Percentiles rank a stretch among this genome's conserved stretches.
Evolutionary conservation across 2,888 invertebrate genomes (phyloP).

Genomic region (Didymodactylos carnosus): DNA sequence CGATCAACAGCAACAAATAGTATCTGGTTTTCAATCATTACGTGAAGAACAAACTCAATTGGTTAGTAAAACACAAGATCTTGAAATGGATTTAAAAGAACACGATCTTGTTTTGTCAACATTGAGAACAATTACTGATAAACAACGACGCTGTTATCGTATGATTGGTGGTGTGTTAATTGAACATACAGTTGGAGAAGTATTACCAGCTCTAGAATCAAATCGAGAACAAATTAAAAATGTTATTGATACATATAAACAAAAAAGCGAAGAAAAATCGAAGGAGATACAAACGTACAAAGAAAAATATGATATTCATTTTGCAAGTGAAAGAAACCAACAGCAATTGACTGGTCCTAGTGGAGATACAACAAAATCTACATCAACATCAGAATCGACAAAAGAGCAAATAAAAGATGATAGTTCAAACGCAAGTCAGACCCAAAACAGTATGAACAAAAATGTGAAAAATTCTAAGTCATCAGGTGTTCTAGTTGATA

Average conservation of each 20-base stretch:
- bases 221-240: slow-evolving; percentile 50
- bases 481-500: neutral
- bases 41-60: slow-evolving; percentile 66
- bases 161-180: slow-evolving; percentile 80
- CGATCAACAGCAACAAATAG: slow-evolving; percentile 49
- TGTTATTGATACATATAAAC: neutral
- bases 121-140: slow-evolving; percentile 55
- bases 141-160: slow-evolving; percentile 65
- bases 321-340: neutral
- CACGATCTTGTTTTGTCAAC: slow-evolving; percentile 93
- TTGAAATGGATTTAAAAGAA: slow-evolving; percentile 81
- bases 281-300: neutral
- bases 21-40: slow-evolving; percentile 64
- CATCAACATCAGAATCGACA: neutral
- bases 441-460: too few species aligned
- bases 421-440: too few species aligned
- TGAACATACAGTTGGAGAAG: slow-evolving; percentile 71
- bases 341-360: too few species aligned
- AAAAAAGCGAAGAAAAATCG: neutral
- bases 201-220: slow-evolving; percentile 58
- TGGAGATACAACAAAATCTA: too few species aligned
- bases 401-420: neutral
- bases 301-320: neutral
- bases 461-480: too few species aligned
- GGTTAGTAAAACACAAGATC: slow-evolving; percentile 66